Conservation (phyloP, 2,797 vertebrate species). For the Rhincodon typus region DNA sequence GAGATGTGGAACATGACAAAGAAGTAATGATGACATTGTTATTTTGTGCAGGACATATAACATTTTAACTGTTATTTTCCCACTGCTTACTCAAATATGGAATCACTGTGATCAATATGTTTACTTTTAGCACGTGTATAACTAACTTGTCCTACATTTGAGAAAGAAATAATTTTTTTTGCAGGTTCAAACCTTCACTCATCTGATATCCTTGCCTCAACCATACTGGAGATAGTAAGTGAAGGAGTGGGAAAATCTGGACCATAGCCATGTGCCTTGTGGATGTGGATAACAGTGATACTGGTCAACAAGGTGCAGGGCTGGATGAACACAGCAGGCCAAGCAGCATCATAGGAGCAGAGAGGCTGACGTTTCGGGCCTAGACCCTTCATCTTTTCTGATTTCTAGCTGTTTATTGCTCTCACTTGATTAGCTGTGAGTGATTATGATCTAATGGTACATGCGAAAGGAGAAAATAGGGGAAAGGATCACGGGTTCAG, state of each 20-base stretch:
- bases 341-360: no score
- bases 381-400: no score
- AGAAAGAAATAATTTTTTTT: background rate
- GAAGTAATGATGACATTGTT: background rate
- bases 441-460: background rate
- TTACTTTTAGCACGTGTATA: background rate
- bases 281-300: background rate
- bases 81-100: background rate
- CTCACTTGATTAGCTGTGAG: background rate
- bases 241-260: background rate
- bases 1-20: background rate
- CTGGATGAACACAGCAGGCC: no score
- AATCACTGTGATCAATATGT: background rate
- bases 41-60: background rate
- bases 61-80: background rate
- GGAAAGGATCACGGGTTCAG: background rate
- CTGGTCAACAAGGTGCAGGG: no score
- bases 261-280: background rate
- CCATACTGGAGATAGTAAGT: background rate
- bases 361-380: no score
- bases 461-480: background rate
- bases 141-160: background rate
- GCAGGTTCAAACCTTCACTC: background rate
- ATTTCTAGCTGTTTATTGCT: background rate
- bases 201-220: background rate